These are phyloP conservation scores for Eurystomus glaucurus DNA, from an alignment of 2,797 vertebrate species.

Conservation along the genomic window DNA sequence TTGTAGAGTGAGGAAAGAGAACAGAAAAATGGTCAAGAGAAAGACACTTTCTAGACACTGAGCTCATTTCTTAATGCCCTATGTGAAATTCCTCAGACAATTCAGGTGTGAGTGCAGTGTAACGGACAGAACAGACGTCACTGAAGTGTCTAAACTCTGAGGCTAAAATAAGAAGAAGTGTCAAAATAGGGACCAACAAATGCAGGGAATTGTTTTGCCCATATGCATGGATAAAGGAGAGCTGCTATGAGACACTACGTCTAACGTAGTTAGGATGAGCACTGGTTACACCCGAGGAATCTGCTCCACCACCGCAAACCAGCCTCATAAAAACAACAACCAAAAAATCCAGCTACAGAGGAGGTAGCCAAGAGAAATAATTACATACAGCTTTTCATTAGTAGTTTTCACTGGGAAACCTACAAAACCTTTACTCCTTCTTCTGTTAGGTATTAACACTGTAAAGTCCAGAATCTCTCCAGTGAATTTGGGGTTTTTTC, in stretches of 20 bases:
- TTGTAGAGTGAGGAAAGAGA: not conserved
- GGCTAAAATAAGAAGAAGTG: not conserved
- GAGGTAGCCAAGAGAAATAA: rapidly evolving
- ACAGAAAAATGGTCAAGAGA: not conserved
- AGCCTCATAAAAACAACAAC: not conserved
- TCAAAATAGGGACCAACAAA: not conserved
- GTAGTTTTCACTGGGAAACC: not conserved
- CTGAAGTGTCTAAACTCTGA: not conserved
- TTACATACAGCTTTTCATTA: rapidly evolving
- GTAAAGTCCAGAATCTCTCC: not conserved
- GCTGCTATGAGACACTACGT: not conserved
- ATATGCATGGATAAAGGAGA: not conserved
- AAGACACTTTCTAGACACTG: not conserved
- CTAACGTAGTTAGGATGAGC: not conserved
- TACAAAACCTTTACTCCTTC: not conserved
- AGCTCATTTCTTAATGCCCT: not conserved
- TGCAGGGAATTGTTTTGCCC: not conserved
- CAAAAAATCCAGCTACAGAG: not conserved
- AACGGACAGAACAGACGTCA: not conserved
- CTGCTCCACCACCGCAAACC: not conserved
- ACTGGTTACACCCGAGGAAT: not conserved
- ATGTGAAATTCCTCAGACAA: not conserved
- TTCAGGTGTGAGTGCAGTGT: not conserved
- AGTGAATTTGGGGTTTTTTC: not conserved
- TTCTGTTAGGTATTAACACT: not conserved